These are phyloP conservation scores for Mylabris sibirica DNA, from an alignment of 2,888 invertebrate species.

Conservation along the genomic window DNA sequence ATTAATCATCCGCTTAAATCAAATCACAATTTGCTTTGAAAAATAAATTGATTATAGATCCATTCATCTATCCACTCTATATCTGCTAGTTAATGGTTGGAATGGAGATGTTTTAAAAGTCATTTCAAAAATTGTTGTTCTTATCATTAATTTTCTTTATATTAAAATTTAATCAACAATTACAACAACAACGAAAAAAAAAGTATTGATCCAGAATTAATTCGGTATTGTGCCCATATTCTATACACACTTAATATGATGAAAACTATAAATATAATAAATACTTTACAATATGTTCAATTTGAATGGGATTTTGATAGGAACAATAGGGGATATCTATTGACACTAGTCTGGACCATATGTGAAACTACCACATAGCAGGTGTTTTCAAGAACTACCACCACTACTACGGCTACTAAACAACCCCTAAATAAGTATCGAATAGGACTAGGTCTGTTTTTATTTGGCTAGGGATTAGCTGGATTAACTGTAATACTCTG, in stretches of 20 bases:
- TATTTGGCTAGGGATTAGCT: constrained; percentile 24
- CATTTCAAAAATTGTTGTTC: constrained; percentile 35
- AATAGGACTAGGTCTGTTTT: constrained; percentile 26
- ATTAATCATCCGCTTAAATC: constrained; percentile 55
- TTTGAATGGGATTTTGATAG: constrained; percentile 23
- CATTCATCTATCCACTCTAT: not conserved
- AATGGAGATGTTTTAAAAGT: constrained; percentile 46
- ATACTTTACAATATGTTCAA: constrained; percentile 57
- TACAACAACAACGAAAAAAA: not conserved
- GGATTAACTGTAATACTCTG: constrained; percentile 14
- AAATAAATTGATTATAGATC: constrained; percentile 32
- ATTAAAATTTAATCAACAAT: constrained; percentile 5
- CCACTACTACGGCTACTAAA: too few relatives aligned
- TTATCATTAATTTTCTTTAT: constrained; percentile 30
- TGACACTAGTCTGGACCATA: constrained; percentile 49
- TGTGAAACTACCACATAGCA: constrained; percentile 50
- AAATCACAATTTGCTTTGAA: constrained; percentile 50
- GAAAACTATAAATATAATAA: constrained; percentile 38
- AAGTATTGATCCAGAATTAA: not conserved
- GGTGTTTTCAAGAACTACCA: constrained; percentile 24
- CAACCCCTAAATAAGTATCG: constrained; percentile 30
- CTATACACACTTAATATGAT: too few relatives aligned
- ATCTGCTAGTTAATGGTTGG: constrained; percentile 28
- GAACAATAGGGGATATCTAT: constrained; percentile 41
- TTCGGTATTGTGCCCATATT: not conserved